Base-by-base conservation (phyloP, 2,113 vertebrate species). In the Semnornis frantzii region DNA sequence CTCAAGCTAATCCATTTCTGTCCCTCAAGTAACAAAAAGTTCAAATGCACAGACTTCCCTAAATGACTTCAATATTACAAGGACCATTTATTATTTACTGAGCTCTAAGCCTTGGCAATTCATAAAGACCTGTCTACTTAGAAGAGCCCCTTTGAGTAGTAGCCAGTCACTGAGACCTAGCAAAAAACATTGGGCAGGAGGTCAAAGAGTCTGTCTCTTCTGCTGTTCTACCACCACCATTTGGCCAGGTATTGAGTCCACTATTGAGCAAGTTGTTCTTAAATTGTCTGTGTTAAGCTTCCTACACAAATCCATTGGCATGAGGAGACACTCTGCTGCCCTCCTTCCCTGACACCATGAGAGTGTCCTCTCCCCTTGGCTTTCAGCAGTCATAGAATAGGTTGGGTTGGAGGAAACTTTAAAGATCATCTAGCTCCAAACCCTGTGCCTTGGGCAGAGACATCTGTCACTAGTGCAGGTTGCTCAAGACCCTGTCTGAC, bases 41-140 rank as follows among this genome's bases (percentile, higher is more conserved):
- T 74, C 60, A 68, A 8, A 44, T 50, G 62, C 52, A 42, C 20
- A 65, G 52, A 46, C 8, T 80, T 72, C 9, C 54, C 10, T 46
- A 82, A 77, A 66, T 19, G 2, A 75, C 58, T 13, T 72, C 71
- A 83, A 23, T 75, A 84, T 74, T 74, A 55, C 63, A 85, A 78
- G 14, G 66, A 83, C n/a, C 6, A 65, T 90, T 88, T 81, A 34
- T 65, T 84, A 84, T 94, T 93, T 79, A 76, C 72, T 92, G 63
- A 93, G n/a, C 16, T 76, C 55, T 84, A 63, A 63, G 52, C 30
- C 57, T 30, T 57, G 18, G 42, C 27, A n/a, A 63, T 69, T 83
- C 81, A 42, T 9, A 3, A 87, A 83, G 79, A 79, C 23, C 65
- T 62, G 31, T 33, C n/a, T 44, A 4, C 69, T 34, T 60, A 42